Evolutionary conservation across 2,113 vertebrate genomes (phyloP), one percentile per base, ranked within the genome.

Genomic region (Cariama cristata): DNA sequence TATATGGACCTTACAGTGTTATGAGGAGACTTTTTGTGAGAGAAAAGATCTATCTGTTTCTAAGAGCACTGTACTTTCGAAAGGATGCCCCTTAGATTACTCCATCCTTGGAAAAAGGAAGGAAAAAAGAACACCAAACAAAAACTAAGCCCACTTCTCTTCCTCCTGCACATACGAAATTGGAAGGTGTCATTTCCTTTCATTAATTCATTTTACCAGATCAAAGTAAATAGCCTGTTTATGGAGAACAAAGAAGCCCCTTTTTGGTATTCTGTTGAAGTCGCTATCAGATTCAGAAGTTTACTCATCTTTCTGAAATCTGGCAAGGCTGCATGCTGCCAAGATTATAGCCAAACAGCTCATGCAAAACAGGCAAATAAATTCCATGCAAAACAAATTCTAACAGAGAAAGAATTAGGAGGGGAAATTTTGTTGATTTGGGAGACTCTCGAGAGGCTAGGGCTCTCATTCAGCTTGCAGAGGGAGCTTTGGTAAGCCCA

Each of bases 141-240:
- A 79, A 93, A 97, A 96, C 94, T 92, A 96, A 95, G 40, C 79
- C 40, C 35, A 93, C 74, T 95, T 92, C 77, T 90, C 56, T 92
- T 94, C 92, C 60, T 93, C 40, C 60, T 35, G 28, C 79, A n/a
- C 84, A 84, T 33, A 90, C 0, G 0, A 83, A 93, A 95, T 71
- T 95, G 82, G 93, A 94, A 97, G 86, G 92, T 98, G 97, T 97
- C 81, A 89, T 97, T 98, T 98, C 96, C 95, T 98, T 98, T 98
- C 97, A 98, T 98, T 97, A 98, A 98, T 98, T 98, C 97, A 97
- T 97, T 98, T 98, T 98, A 98, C 97, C 98, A 98, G 98, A 98
- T 99, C 99, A 99, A 99, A 99, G 98, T 99, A 99, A 99, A 99
- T 98, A 99, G 98, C 99, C 98, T 98, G 97, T 99, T 99, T 99